Base-by-base conservation (phyloP, 2,797 vertebrate genomes). In the Karalla daura region DNA sequence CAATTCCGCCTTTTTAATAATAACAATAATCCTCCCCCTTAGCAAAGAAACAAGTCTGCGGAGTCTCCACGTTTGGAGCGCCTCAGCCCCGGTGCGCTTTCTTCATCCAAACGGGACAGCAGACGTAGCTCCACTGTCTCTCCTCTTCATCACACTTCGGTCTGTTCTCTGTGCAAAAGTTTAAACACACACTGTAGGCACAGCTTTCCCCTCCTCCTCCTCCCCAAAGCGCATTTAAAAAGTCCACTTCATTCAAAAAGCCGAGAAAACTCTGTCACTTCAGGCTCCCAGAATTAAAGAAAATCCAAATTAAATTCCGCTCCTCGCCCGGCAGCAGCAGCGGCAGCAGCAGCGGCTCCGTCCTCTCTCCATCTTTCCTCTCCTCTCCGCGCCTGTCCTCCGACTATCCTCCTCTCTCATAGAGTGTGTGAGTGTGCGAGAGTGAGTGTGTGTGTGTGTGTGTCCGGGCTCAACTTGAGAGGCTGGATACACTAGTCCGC, bases 381-480 rank as follows among this genome's bases (percentile, higher is more conserved):
- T 58, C 63, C 55, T 51, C 46, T 35, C 32, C 63, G 14, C 33
- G 43, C 69, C 36, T 55, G 4, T 35, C 43, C 70, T 58, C 56
- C 44, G 58, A 67, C 74, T 70, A 5, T 71, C 59, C 72, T 76
- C 75, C 71, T 72, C 72, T 56, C 30, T 63, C 75, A n/a, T n/a
- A n/a, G n/a, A n/a, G n/a, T 37, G 55, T 30, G 68, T 55, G 65
- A 46, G 63, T 54, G n/a, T n/a, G n/a, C n/a, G n/a, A n/a, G n/a
- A n/a, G n/a, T n/a, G n/a, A n/a, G n/a, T 60, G 9, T 76, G 51
- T 49, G 32, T 62, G 47, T 25, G 70, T 55, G 69, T 47, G 81
- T 27, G 78, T 70, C 76, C 76, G 74, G 46, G 65, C 73, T 77
- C 85, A 89, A 90, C 85, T 91, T 88, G 80, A 85, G 81, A 83